These are phyloP conservation scores for Archips crataeganus DNA, from an alignment of 2,888 invertebrate genomes.

Conservation along the genomic window DNA sequence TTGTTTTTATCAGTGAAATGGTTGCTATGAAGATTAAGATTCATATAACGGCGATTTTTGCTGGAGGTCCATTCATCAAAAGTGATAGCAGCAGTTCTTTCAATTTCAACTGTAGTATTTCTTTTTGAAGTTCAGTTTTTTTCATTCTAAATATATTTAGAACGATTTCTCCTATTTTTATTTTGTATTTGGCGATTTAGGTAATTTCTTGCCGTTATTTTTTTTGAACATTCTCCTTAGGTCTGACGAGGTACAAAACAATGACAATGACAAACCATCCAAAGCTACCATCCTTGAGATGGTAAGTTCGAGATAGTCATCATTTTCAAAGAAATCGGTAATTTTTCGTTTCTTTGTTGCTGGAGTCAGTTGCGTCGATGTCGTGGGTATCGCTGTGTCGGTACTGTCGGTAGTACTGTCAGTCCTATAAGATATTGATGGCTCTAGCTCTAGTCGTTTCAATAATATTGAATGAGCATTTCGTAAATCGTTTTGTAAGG, in stretches of 20 bases:
- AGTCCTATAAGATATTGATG: neutral
- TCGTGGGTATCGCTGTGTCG: neutral
- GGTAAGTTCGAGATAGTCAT: slow-evolving; percentile 7
- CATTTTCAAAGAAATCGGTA: slow-evolving; percentile 6
- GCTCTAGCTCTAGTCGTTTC: slow-evolving; percentile 3
- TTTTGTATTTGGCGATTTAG: neutral
- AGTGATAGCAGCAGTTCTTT: too few relatives aligned
- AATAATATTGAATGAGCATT: slow-evolving; percentile 4
- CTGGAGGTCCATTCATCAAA: too few relatives aligned
- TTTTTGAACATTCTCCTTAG: slow-evolving; percentile 1
- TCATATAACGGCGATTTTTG: too few relatives aligned
- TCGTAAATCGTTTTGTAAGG: slow-evolving; percentile 5
- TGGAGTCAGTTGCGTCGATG: neutral
- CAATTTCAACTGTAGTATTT: too few relatives aligned
- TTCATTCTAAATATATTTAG: too few relatives aligned
- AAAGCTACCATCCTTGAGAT: slow-evolving; percentile 1
- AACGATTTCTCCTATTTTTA: neutral
- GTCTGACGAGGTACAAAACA: neutral
- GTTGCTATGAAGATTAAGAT: too few relatives aligned
- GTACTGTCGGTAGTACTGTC: neutral
- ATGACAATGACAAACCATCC: neutral
- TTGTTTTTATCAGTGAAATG: too few relatives aligned
- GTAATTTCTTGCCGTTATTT: slow-evolving; percentile 2
- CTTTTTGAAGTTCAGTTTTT: too few relatives aligned
- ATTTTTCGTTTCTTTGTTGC: slow-evolving; percentile 3